phyloP scores from a whole-genome alignment of 2,888 invertebrate species.

The Galeopsomyia nigrocyanea region DNA sequence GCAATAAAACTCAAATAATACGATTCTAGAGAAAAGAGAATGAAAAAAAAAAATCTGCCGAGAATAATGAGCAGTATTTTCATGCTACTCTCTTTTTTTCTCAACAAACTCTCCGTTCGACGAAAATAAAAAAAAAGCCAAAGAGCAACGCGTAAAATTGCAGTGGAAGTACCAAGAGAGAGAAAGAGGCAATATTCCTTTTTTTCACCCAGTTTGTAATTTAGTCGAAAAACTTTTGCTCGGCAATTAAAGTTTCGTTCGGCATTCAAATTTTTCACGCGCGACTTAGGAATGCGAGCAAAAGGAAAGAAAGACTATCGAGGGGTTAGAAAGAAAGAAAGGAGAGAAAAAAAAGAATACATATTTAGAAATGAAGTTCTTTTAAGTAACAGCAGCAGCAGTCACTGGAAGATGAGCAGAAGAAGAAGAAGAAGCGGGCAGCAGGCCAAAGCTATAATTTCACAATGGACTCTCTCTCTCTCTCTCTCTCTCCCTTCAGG shows the following conservation, averaged over 20 bases:
- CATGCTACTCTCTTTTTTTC: constrained; percentile 4
- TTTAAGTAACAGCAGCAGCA: constrained; percentile 55
- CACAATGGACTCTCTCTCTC: constrained; percentile 40
- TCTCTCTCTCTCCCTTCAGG: constrained; percentile 38
- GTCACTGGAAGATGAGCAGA: background rate
- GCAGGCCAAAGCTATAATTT: constrained; percentile 46
- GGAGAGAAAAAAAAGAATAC: constrained; percentile 29
- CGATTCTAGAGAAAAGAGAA: background rate
- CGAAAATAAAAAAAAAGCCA: background rate
- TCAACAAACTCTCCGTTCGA: background rate
- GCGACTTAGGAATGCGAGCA: constrained; percentile 29
- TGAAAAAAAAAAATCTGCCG: background rate
- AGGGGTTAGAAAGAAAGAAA: background rate
- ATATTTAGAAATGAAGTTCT: constrained; percentile 49
- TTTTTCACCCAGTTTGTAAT: constrained; percentile 31
- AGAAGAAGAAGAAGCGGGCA: constrained; percentile 23
- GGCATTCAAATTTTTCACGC: constrained; percentile 36
- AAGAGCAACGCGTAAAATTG: background rate
- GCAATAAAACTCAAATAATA: background rate
- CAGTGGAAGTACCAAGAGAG: constrained; percentile 14
- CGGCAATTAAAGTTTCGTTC: constrained; percentile 35
- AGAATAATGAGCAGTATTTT: constrained; percentile 31
- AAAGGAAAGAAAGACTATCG: constrained; percentile 14
- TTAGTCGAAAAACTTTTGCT: constrained; percentile 34
- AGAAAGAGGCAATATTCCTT: background rate